Evolutionary conservation across 2,797 vertebrate species (phyloP), one percentile per base, ranked within the genome.

Genomic region (Salarias fasciatus): DNA sequence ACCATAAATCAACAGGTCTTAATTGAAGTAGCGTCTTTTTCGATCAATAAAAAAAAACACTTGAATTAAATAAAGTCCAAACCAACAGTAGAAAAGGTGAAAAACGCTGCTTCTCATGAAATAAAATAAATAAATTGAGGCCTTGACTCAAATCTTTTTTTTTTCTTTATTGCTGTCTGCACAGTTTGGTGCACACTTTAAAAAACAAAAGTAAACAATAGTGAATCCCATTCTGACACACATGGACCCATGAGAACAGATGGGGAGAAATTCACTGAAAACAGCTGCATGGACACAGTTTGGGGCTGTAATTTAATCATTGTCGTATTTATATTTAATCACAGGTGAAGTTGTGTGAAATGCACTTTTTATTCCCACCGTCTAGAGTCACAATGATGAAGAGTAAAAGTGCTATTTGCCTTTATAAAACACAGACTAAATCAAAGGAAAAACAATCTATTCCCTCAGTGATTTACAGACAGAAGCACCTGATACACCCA

Each of bases 131-230:
- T 24, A 2, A 24, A 33, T 0, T 24, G 0, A 48, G 15, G 31
- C 31, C 18, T 8, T 5, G 6, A 30, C 28, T 66, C 18, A 35
- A 35, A 11, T 14, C 31, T 53, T 36, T 60, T 28, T 37, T 35
- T 10, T 63, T 2, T 1, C 13, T 86, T 87, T 86, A 87, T 87
- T 88, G 53, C 55, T 55, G 37, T 46, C 55, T 53, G 33, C 63
- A 68, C 59, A 74, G 18, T 28, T 41, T 11, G 13, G 35, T 70
- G 44, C 33, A 63, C 10, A 48, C 12, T 43, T 43, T 12, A 10
- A 58, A 42, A 45, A n/a, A n/a, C n/a, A 53, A 42, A 43, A 43
- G 31, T 44, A 69, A 64, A 77, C 37, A 38, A 55, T 0, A 57
- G 13, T 14, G 9, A 81, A 61, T 5, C 59, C 24, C 2, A 30